Conservation (phyloP, 53 echinoderm and acorn worm genomes). For the Antedon mediterranea region DNA sequence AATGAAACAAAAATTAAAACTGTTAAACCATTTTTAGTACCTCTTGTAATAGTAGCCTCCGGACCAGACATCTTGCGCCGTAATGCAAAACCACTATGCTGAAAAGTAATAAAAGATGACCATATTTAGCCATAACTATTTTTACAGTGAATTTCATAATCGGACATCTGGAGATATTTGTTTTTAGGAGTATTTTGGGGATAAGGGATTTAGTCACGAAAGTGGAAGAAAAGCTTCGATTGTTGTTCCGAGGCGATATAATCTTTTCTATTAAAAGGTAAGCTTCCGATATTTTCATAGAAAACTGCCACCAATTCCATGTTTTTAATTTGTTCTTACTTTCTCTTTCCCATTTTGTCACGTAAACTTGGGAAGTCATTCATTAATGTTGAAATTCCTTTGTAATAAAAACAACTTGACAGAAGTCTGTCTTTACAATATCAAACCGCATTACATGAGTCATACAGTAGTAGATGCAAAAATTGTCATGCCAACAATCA, state of each 20-base stretch:
- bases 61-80: constrained; percentile 66
- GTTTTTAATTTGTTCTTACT: background rate
- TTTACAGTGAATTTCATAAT: background rate
- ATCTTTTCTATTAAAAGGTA: background rate
- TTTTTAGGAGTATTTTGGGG: background rate
- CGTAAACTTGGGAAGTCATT: background rate
- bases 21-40: too few species aligned
- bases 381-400: background rate
- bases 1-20: too few species aligned
- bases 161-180: background rate
- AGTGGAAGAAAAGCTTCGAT: background rate
- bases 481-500: too few species aligned
- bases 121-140: background rate
- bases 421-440: background rate
- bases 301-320: background rate
- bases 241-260: background rate
- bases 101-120: constrained; percentile 6
- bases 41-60: constrained; percentile 49
- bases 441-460: background rate
- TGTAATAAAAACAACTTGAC: background rate
- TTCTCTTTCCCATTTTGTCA: background rate
- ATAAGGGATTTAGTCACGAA: background rate
- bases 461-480: background rate
- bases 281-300: background rate
- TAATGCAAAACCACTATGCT: constrained; percentile 58